Evolutionary conservation across 2,888 invertebrate species (phyloP).

Genomic region (Reticulitermes lucifugus): DNA sequence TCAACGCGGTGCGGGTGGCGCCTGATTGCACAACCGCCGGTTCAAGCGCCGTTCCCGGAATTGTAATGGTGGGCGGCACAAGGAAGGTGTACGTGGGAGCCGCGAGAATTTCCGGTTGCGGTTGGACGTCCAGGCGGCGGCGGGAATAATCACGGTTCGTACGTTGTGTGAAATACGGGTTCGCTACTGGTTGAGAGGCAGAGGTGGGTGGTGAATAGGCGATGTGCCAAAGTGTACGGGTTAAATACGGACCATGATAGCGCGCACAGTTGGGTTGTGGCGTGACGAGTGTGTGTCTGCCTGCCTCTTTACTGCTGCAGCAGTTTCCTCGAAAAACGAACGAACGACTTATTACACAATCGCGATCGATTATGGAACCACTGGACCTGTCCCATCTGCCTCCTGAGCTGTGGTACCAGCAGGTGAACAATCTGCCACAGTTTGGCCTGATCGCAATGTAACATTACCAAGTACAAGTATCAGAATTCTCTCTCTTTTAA

Average conservation of each 20-base stretch:
- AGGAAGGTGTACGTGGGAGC: no score
- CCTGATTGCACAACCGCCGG: no score
- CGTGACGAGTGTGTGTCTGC: not conserved
- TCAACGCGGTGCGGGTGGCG: no score
- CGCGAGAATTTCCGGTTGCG: not conserved
- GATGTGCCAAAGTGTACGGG: constrained; percentile 1
- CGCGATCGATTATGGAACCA: constrained; percentile 73
- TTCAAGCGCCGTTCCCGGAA: not conserved
- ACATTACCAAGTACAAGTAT: not conserved
- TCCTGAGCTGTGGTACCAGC: constrained; percentile 86
- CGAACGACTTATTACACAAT: constrained; percentile 50
- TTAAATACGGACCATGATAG: constrained; percentile 32
- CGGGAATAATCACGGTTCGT: not conserved
- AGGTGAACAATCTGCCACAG: constrained; percentile 68
- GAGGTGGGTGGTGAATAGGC: not conserved
- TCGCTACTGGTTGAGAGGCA: not conserved
- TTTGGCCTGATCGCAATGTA: not conserved
- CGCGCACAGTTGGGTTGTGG: constrained; percentile 27
- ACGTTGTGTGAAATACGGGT: not conserved
- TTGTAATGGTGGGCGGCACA: not conserved
- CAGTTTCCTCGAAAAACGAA: constrained; percentile 45
- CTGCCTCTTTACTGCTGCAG: constrained; percentile 31
- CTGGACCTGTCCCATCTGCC: constrained; percentile 88
- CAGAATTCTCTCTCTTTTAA: not conserved
- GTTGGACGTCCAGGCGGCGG: not conserved